Evolutionary conservation across 2,797 vertebrate species (phyloP).

Genomic region (Sebastes diaconus): DNA sequence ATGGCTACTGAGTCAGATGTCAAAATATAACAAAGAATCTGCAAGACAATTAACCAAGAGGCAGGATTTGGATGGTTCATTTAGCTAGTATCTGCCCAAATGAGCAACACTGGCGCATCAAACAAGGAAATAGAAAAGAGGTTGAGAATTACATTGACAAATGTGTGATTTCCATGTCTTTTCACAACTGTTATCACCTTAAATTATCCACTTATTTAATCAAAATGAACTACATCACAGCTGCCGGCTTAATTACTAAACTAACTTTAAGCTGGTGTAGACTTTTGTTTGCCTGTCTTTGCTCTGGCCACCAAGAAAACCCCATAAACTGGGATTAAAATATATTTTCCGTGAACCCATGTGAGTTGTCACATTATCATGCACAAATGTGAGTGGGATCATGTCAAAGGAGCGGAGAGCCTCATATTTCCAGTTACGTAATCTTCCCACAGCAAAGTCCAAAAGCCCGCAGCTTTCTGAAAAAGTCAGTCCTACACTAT

Average conservation of each 20-base stretch:
- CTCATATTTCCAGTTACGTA: slow-evolving; percentile 23
- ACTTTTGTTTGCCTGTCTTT: slow-evolving; percentile 19
- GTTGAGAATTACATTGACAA: slow-evolving; percentile 6
- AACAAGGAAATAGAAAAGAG: slow-evolving; percentile 9
- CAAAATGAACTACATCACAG: slow-evolving; percentile 14
- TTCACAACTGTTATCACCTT: slow-evolving; percentile 27
- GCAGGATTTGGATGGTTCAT: slow-evolving; percentile 14
- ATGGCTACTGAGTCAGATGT: slow-evolving; percentile 17
- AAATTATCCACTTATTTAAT: slow-evolving; percentile 30
- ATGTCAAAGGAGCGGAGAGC: slow-evolving; percentile 33
- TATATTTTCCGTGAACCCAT: slow-evolving; percentile 8
- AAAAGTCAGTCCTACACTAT: slow-evolving; percentile 8
- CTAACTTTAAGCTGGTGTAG: slow-evolving; percentile 17
- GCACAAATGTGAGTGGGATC: slow-evolving; percentile 42
- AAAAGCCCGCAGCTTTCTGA: slow-evolving; percentile 24
- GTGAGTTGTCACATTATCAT: slow-evolving; percentile 44
- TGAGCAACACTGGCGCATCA: not conserved
- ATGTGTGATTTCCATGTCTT: slow-evolving; percentile 10
- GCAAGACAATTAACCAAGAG: slow-evolving; percentile 14
- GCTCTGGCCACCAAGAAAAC: not conserved
- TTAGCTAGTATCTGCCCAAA: not conserved
- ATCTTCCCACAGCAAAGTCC: slow-evolving; percentile 19
- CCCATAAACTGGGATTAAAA: slow-evolving; percentile 53
- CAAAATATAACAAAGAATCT: slow-evolving; percentile 18
- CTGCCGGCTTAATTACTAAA: slow-evolving; percentile 26